These are phyloP conservation scores for Grallaria varia DNA, from an alignment of 2,113 vertebrate genomes.

Conservation along the genomic window DNA sequence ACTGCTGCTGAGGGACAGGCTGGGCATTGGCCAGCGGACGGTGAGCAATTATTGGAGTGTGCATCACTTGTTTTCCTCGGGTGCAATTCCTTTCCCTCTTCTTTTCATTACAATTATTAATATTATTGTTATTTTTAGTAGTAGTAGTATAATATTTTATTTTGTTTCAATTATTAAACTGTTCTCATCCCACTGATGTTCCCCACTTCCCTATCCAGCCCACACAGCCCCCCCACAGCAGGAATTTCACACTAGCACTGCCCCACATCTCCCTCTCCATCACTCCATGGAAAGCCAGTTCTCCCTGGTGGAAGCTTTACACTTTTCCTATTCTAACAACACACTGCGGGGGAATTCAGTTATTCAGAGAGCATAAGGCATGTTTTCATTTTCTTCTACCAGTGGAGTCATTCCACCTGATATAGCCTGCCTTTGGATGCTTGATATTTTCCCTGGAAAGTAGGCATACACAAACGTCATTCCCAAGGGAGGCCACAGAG, in stretches of 20 bases:
- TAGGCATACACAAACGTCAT: not conserved
- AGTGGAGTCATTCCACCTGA: not conserved
- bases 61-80: not conserved
- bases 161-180: not conserved
- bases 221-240: fast-evolving
- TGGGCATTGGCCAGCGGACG: not conserved
- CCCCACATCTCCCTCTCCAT: not conserved
- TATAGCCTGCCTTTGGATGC: not conserved
- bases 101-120: not conserved
- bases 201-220: not conserved
- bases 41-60: not conserved
- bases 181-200: not conserved
- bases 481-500: not conserved
- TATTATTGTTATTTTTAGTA: not conserved
- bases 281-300: not conserved
- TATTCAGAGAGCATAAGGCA: not conserved
- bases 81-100: not conserved
- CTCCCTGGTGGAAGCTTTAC: not conserved
- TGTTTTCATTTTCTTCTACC: not conserved
- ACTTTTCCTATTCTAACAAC: not conserved
- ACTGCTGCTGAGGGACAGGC: not conserved
- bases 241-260: not conserved
- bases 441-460: not conserved
- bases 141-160: too few relatives aligned
- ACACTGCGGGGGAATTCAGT: not conserved